Conservation (phyloP, 2,888 invertebrate species). For the Xestia xanthographa region DNA sequence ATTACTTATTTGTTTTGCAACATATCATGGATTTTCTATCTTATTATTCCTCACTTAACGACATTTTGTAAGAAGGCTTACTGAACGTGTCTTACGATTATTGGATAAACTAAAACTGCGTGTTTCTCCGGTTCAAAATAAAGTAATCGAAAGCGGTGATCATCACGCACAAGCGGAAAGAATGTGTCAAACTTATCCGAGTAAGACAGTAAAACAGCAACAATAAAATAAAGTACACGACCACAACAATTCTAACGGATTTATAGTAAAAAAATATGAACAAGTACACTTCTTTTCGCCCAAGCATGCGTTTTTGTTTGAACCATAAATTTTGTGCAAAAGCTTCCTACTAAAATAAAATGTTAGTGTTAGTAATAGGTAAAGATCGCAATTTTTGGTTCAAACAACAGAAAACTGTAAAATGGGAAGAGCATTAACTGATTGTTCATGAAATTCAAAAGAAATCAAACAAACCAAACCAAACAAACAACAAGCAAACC, state of each 20-base stretch:
- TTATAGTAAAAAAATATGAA: constrained; percentile 71
- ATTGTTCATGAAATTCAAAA: constrained; percentile 30
- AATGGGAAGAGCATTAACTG: constrained; percentile 78
- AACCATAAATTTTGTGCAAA: constrained; percentile 77
- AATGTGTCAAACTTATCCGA: constrained; percentile 87
- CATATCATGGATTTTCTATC: constrained; percentile 32
- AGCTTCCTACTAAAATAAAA: constrained; percentile 43
- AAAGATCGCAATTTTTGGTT: constrained; percentile 74
- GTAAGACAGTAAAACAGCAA: constrained; percentile 84
- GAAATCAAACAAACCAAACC: too few species aligned
- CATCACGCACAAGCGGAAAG: constrained; percentile 90
- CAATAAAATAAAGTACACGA: constrained; percentile 82
- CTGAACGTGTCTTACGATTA: constrained; percentile 30
- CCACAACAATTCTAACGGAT: constrained; percentile 84
- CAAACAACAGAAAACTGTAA: constrained; percentile 76
- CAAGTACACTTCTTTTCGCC: constrained; percentile 88
- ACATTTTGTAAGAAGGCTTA: constrained; percentile 47
- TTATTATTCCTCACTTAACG: constrained; percentile 6
- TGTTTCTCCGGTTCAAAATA: constrained; percentile 65
- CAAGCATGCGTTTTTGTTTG: constrained; percentile 88
- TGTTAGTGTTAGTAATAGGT: constrained; percentile 30
- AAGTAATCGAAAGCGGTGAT: constrained; percentile 87
- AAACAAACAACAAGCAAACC: too few species aligned
- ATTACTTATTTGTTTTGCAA: constrained; percentile 17
- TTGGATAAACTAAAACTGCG: constrained; percentile 46